A percentile compares a stretch with the other conserved stretches of the same genome.
These are phyloP conservation scores for Podocnemis expansa DNA, from an alignment of 2,113 vertebrate genomes.

Conservation along the genomic window DNA sequence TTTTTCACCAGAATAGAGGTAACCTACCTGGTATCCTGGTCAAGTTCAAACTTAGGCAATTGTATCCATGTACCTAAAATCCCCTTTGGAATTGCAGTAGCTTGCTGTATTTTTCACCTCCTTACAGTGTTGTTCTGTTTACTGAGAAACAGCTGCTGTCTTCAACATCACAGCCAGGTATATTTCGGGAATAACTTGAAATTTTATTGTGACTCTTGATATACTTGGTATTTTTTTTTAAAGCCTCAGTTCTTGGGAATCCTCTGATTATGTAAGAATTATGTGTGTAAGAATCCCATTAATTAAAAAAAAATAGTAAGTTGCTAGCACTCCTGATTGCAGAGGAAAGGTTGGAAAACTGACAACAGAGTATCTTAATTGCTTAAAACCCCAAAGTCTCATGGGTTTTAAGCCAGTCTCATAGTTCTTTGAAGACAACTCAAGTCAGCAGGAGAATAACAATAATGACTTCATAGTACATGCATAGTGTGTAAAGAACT, in stretches of 20 bases:
- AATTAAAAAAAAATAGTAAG: neutral
- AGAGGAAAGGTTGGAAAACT: neutral
- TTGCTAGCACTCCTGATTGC: neutral
- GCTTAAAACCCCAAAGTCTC: neutral
- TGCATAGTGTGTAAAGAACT: neutral
- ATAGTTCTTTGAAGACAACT: neutral
- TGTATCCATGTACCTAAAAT: neutral
- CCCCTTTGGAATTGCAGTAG: neutral
- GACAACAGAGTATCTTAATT: neutral
- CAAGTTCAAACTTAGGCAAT: neutral
- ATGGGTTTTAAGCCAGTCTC: conserved; percentile 37
- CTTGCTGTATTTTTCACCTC: neutral
- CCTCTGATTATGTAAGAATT: neutral
- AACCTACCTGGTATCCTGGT: neutral
- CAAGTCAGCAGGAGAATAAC: neutral
- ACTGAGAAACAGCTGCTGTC: neutral
- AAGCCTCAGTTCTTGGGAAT: neutral
- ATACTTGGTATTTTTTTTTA: neutral
- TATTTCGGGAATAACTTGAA: neutral
- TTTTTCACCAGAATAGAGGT: neutral
- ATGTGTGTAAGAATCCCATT: neutral
- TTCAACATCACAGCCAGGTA: neutral
- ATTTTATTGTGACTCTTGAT: neutral
- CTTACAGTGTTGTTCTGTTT: neutral
- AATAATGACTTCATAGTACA: neutral